A percentile compares a stretch with the other conserved stretches of the same genome.
Evolutionary conservation across 2,888 invertebrate genomes (phyloP).

Genomic region (Pherbina coryleti): DNA sequence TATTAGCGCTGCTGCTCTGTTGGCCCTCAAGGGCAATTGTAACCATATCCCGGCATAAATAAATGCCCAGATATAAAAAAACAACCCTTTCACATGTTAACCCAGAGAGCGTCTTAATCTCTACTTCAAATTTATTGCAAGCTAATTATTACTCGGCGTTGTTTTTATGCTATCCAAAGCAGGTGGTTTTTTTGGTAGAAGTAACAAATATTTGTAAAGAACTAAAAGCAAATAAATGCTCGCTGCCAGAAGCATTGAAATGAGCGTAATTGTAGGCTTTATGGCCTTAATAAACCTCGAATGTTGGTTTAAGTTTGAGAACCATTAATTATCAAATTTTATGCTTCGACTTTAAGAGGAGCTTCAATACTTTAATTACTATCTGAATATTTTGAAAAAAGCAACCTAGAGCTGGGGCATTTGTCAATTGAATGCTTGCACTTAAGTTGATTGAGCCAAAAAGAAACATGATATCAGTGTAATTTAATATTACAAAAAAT

Average conservation of each 20-base stretch:
- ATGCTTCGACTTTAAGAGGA: not conserved
- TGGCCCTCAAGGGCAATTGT: not conserved
- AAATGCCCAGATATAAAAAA: not conserved
- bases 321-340: not conserved
- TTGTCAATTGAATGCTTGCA: not conserved
- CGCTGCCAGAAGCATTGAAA: not conserved
- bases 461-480: not conserved
- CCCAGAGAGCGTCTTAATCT: not conserved
- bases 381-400: too few relatives aligned
- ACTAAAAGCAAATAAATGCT: not conserved
- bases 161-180: not conserved
- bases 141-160: not conserved
- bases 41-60: slow-evolving; percentile 10
- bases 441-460: not conserved
- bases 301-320: not conserved
- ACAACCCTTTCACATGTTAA: not conserved
- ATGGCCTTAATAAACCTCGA: not conserved
- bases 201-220: not conserved
- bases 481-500: not conserved
- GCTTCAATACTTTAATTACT: not conserved
- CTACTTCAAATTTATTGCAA: not conserved
- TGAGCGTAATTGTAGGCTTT: not conserved
- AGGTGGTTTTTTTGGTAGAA: not conserved
- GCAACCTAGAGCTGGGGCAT: too few relatives aligned
- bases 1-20: not conserved